These are phyloP conservation scores for Clunio marinus DNA, from an alignment of 2,888 invertebrate genomes.

Conservation along the genomic window DNA sequence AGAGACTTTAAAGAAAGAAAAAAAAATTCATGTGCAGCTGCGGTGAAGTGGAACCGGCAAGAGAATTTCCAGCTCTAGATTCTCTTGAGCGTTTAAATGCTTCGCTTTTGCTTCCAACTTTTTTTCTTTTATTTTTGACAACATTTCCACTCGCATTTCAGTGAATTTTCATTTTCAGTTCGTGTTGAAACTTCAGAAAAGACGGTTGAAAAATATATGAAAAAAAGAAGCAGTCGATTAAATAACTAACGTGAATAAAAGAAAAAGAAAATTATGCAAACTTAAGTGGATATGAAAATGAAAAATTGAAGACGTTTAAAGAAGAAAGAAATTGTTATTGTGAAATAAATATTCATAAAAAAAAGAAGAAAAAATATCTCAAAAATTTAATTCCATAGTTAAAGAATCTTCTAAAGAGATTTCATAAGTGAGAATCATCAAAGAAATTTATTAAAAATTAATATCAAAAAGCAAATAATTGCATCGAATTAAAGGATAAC, in stretches of 20 bases:
- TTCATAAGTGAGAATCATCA: neutral
- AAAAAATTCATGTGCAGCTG: conserved; percentile 3
- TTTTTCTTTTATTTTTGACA: neutral
- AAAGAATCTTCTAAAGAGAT: neutral
- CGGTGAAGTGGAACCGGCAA: conserved; percentile 25
- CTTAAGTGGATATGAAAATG: neutral
- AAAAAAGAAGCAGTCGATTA: too few species aligned
- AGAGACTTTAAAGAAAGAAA: neutral
- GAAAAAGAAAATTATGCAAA: neutral
- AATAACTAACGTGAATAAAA: neutral
- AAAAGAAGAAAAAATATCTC: too few species aligned
- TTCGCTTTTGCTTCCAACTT: neutral
- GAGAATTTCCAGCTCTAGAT: conserved; percentile 37
- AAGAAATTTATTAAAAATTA: neutral
- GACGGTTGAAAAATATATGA: conserved; percentile 25
- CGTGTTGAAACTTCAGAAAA: conserved; percentile 31
- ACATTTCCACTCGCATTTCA: conserved; percentile 18
- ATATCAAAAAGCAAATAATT: neutral
- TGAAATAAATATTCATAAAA: neutral
- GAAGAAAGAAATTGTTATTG: neutral
- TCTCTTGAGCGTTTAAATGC: conserved; percentile 38
- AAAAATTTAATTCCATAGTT: neutral
- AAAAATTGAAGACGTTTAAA: neutral
- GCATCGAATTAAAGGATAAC: too few species aligned
- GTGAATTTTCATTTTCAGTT: conserved; percentile 36